Percentiles rank a stretch among this genome's conserved stretches.
Evolutionary conservation across 2,888 invertebrate genomes (phyloP).

Genomic region (Drosophila helvetica): DNA sequence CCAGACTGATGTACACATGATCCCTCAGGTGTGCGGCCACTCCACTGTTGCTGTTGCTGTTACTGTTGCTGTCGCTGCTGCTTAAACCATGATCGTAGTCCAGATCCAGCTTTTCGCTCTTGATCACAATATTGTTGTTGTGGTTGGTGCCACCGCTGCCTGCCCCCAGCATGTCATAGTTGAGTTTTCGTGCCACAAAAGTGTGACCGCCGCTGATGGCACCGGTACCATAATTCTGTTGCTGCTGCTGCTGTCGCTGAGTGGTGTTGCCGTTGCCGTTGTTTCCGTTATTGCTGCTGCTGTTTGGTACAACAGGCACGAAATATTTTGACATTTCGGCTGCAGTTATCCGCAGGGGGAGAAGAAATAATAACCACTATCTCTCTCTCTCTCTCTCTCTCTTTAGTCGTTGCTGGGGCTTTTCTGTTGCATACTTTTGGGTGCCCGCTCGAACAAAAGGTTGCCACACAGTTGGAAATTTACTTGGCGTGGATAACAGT

Average conservation of each 20-base stretch:
- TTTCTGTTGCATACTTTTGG: constrained; percentile 67
- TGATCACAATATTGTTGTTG: constrained; percentile 66
- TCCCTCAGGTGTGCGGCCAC: constrained; percentile 88
- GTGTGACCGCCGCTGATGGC: constrained; percentile 21
- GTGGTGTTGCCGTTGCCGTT: constrained; percentile 49
- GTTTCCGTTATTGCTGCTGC: constrained; percentile 61
- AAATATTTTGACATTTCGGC: constrained; percentile 81
- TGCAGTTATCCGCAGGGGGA: constrained; percentile 50
- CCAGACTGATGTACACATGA: constrained; percentile 90
- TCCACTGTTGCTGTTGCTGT: constrained; percentile 41
- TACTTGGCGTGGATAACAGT: constrained; percentile 17
- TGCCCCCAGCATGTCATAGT: constrained; percentile 59
- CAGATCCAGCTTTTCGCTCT: constrained; percentile 62
- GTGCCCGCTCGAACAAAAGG: constrained; percentile 35
- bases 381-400: constrained; percentile 23
- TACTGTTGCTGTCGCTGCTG: constrained; percentile 51
- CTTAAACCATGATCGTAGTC: constrained; percentile 56
- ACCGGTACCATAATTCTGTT: constrained; percentile 53
- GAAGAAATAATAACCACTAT: constrained; percentile 46
- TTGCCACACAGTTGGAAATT: constrained; percentile 62
- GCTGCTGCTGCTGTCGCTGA: constrained; percentile 51
- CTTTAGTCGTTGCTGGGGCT: constrained; percentile 24
- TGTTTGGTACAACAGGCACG: constrained; percentile 66
- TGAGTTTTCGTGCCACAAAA: constrained; percentile 76
- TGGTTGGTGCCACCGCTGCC: constrained; percentile 37